Base-by-base conservation (phyloP, 1,140 invertebrate genomes). In the Procambarus clarkii region DNA sequence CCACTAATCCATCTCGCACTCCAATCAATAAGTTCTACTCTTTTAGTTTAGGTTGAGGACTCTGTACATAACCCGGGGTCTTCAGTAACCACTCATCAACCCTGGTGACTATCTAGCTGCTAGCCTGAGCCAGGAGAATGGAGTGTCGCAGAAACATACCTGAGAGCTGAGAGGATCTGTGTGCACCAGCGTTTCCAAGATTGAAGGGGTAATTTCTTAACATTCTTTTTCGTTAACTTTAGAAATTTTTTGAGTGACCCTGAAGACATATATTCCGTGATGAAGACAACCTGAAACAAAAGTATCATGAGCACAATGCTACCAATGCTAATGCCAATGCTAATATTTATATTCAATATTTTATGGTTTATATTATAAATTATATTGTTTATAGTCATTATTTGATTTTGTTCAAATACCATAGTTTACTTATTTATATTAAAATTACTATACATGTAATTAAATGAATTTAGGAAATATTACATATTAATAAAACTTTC, bases 211-310 rank as follows among this genome's bases (percentile, higher is more conserved):
- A 98, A 95, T 94, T 98, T 97, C 95, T 98, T 98, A 93, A 98
- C 97, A 95, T 98, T 99, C 93, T 98, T 97, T 95, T 99, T 99
- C 93, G 99, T 99, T 94, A 98, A 97, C 95, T 99, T 99, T 93
- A 99, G 96, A 96, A 99, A 99, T 95, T 99, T 98, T 95, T 99
- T 99, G 94, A 99, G 96, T 90, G 98, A 99, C 74, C 99, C 99
- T 93, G 98, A 99, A 91, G 98, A 99, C 99, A 99, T 99, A 95
- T 99, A 99, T 95, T 99, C 99, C 85, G 99, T 99, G 94, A 99
- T 99, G 95, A 99, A 99, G 95, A 99, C 99, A 92, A 99, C 98
- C 84, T 88, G 92, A 46, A 89, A 50, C 85, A 86, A 89, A 77
- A 58, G 85, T 82, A 76, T 60, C 64, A 69, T 69, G 4, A 69